Percentiles rank a stretch among this genome's conserved stretches.
phyloP scores from a whole-genome alignment of 2,888 invertebrate species.

The Zygothrica quintamaculata region DNA sequence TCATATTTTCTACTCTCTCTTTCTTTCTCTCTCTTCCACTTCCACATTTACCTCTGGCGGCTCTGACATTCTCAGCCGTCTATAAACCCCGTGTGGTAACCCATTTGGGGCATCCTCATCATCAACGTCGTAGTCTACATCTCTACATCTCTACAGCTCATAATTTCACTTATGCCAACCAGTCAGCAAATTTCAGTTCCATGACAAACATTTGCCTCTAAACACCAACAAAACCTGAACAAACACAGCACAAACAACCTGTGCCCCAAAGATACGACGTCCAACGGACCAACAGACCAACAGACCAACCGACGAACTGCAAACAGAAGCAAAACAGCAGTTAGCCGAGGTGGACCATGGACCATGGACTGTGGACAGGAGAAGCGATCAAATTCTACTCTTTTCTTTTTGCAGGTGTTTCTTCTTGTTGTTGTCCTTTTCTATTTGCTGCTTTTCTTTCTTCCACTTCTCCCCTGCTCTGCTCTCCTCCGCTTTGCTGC shows the following conservation, averaged over 20 bases:
- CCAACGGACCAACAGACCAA: too few relatives aligned
- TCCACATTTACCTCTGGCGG: slow-evolving; percentile 69
- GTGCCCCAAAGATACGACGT: slow-evolving; percentile 46
- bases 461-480: not conserved
- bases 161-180: slow-evolving; percentile 67
- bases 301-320: slow-evolving; percentile 20
- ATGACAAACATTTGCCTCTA: slow-evolving; percentile 65
- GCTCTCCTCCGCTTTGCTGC: not conserved
- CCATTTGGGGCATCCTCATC: slow-evolving; percentile 5
- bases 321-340: slow-evolving; percentile 32
- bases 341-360: not conserved
- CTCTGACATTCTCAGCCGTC: slow-evolving; percentile 15
- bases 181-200: slow-evolving; percentile 60
- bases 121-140: slow-evolving; percentile 9
- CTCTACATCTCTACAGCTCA: slow-evolving; percentile 37
- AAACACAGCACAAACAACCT: slow-evolving; percentile 37
- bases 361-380: not conserved
- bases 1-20: slow-evolving; percentile 75
- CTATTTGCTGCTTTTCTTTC: slow-evolving; percentile 15
- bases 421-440: slow-evolving; percentile 6
- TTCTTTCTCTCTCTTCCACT: too few relatives aligned
- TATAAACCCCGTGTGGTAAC: slow-evolving; percentile 3
- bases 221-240: slow-evolving; percentile 41
- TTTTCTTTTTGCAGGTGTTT: slow-evolving; percentile 22
- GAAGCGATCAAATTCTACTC: slow-evolving; percentile 61